Evolutionary conservation across 2,113 vertebrate species (phyloP), one percentile per base, ranked within the genome.

Genomic region (Mungos mungo): DNA sequence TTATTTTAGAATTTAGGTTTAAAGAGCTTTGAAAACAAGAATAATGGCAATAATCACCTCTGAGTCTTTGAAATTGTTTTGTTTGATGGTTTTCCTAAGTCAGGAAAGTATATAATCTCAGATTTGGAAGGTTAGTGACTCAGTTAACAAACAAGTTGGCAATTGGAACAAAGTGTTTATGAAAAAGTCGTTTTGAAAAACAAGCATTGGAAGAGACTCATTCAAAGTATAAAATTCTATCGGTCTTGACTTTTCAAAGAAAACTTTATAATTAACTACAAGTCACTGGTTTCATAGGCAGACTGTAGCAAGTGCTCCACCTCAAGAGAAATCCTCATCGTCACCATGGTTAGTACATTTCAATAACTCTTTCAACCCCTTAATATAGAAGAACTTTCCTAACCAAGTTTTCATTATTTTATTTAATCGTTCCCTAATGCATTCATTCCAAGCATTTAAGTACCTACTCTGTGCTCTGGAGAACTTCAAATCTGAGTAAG

Each of bases 151-250:
- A 84, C 41, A 54, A 93, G 45, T 68, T 72, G 84, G 87, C 83
- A 68, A 90, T 14, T 87, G n/a, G 87, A 95, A 93, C 74, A 96
- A 95, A 96, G 68, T 90, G 93, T 91, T 82, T 93, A 87, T 92
- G 68, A 93, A 77, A 96, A 88, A 91, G 63, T 74, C 69, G 69
- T 96, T 87, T 95, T 93, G 80, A 96, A 93, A 97, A 93, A 90
- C 38, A 96, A 86, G 72, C 10, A 16, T 38, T 85, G 35, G 80
- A 92, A 92, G 52, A 93, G 66, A 95, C 4, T 90, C 52, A 68
- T 54, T 88, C 63, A 57, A 96, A 96, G 52, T 77, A 84, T 57
- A 93, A 91, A 91, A 90, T 92, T 41, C 74, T 21, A 96, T 52
- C 69, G 92, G 68, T 89, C 79, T 89, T 86, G 92, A 96, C 54